phyloP scores from a whole-genome alignment of 2,113 vertebrate species.

The Fregetta grallaria region DNA sequence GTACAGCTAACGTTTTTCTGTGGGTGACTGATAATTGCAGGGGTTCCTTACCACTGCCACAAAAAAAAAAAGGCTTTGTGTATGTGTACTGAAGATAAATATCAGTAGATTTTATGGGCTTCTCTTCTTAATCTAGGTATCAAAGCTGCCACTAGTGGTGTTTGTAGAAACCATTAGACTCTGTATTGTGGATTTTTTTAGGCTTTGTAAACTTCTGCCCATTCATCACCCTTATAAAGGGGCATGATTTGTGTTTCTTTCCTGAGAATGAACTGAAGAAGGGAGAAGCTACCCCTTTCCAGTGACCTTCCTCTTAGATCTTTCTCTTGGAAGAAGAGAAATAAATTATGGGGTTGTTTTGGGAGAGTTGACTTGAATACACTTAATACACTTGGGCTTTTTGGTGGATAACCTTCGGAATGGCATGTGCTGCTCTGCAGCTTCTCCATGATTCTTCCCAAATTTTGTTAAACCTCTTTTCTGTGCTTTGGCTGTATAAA shows the following conservation, averaged over 20 bases:
- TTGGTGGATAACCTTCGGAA: background rate
- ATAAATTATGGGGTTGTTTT: background rate
- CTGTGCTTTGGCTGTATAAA: background rate
- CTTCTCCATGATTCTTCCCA: background rate
- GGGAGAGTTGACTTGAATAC: background rate
- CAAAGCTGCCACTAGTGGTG: background rate
- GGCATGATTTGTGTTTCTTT: background rate
- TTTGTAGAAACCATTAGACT: background rate
- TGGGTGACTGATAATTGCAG: background rate
- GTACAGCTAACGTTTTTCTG: background rate
- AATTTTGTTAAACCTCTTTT: background rate
- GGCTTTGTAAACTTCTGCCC: background rate
- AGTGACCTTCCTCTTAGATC: background rate
- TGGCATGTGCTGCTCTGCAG: background rate
- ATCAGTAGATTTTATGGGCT: background rate
- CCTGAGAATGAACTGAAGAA: background rate
- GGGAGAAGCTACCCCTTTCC: background rate
- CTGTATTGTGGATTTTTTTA: background rate
- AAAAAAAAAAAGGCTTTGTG: background rate
- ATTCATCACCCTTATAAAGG: background rate
- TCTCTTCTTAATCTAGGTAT: background rate
- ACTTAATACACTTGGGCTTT: background rate
- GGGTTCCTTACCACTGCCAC: background rate
- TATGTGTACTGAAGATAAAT: background rate
- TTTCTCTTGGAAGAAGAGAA: background rate